Conservation (phyloP, 2,113 vertebrate species). For the Thunnus thynnus region DNA sequence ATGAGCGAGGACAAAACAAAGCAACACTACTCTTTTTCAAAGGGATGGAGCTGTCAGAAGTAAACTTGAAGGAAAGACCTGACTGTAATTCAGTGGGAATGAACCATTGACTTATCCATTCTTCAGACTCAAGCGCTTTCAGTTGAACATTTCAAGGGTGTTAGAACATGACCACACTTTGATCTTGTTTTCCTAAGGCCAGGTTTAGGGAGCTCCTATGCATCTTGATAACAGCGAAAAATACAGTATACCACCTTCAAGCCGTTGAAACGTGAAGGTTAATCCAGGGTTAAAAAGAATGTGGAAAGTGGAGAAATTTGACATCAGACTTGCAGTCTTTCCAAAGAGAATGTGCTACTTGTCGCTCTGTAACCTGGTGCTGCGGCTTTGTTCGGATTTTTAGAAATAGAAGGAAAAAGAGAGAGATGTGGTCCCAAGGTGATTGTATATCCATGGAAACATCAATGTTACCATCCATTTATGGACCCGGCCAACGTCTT, state of each 20-base stretch:
- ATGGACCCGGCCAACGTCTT: background rate
- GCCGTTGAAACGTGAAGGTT: constrained; percentile 6
- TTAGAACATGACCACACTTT: constrained; percentile 49
- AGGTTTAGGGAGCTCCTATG: constrained; percentile 33
- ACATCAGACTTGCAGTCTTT: constrained; percentile 19
- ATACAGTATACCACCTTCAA: constrained; percentile 13
- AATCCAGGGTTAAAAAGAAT: constrained; percentile 23
- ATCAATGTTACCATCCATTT: background rate
- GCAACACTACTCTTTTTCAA: constrained; percentile 7
- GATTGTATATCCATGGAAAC: constrained; percentile 31
- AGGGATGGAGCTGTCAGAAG: constrained; percentile 58
- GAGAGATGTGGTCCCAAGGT: constrained; percentile 29
- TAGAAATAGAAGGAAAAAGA: constrained; percentile 2
- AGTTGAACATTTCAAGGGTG: constrained; percentile 41
- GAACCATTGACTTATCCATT: constrained; percentile 46
- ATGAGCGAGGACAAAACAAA: constrained; percentile 45
- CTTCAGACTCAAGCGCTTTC: constrained; percentile 47
- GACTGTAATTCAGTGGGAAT: constrained; percentile 57
- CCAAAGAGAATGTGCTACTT: background rate
- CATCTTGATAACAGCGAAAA: constrained; percentile 20
- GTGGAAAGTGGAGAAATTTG: background rate
- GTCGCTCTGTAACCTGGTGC: constrained; percentile 25
- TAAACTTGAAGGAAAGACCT: constrained; percentile 44
- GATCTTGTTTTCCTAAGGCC: constrained; percentile 59
- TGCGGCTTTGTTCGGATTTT: constrained; percentile 31